Evolutionary conservation across 1,140 invertebrate species (phyloP).

Genomic region (Chionoecetes opilio): DNA sequence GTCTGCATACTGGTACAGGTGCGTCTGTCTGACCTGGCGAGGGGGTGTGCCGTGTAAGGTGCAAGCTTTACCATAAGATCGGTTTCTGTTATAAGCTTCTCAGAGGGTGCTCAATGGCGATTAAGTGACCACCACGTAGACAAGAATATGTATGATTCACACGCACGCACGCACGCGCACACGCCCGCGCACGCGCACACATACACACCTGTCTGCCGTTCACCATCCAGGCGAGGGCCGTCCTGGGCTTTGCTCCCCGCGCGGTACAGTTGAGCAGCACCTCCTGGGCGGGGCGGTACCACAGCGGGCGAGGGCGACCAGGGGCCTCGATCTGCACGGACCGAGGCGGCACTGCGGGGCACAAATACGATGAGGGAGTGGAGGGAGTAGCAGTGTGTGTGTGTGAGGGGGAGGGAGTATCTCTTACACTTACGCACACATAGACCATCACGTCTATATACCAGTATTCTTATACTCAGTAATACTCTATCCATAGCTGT

Average conservation of each 20-base stretch:
- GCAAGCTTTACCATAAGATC: no score
- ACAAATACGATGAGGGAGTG: background rate
- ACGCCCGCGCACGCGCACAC: background rate
- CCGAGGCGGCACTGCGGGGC: slow-evolving; percentile 58
- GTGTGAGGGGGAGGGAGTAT: no score
- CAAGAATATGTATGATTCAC: no score
- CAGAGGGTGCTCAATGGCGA: no score
- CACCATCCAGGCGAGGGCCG: slow-evolving; percentile 70
- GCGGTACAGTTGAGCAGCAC: slow-evolving; percentile 78
- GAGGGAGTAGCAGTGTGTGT: background rate
- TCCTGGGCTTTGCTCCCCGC: slow-evolving; percentile 66
- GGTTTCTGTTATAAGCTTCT: no score
- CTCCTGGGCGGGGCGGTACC: slow-evolving; percentile 67
- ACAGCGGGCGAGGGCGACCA: background rate
- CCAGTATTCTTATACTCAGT: no score
- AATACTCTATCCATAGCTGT: no score
- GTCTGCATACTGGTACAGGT: background rate
- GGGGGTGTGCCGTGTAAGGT: no score
- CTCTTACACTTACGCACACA: no score
- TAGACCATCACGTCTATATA: no score
- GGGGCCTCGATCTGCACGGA: slow-evolving; percentile 54
- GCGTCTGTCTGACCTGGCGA: background rate
- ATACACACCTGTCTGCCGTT: slow-evolving; percentile 76
- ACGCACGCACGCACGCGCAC: no score
- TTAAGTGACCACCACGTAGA: no score